Evolutionary conservation across 2,797 vertebrate genomes (phyloP), one percentile per base, ranked within the genome.

Genomic region (Aplochiton taeniatus): DNA sequence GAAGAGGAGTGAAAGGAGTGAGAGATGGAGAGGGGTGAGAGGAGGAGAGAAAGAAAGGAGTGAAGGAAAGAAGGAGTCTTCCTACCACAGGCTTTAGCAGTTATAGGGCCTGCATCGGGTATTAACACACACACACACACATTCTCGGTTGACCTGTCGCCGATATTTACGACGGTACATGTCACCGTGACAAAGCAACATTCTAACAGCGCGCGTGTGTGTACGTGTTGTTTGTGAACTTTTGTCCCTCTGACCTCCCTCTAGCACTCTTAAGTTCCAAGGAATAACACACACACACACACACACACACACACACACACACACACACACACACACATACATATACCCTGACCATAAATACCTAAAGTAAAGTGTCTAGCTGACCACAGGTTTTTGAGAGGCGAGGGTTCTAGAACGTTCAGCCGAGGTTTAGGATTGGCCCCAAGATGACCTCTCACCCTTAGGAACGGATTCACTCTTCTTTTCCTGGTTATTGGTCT

Each of bases 101-200:
- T 31, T 2, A 31, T 6, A 31, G 31, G 31, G 31, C 6, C 31
- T 31, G 31, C 31, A 6, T 31, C 6, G 31, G 31, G 31, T 31
- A 31, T 31, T 31, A 31, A 31, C 13, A 41, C 19, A 42, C 14
- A 16, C n/a, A 42, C n/a, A 42, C 20, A 51, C 48, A 50, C 9
- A 42, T 48, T 47, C 1, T 2, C 9, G 4, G 11, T 47, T 18
- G 56, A 60, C 43, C 57, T 9, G 41, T 8, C 72, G 41, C 11
- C 43, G 17, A 54, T 60, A 16, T 58, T 41, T 41, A 51, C 31
- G 19, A 41, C 62, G 56, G 0, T 20, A 64, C 51, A 31, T 52
- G 60, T 72, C 72, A 67, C 48, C 19, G 18, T 70, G 79, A 81
- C 72, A n/a, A 72, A 57, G 72, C 66, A 70, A 19, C 63, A 69